Conservation (phyloP, 2,113 vertebrate genomes). For the Sapayoa aenigma region DNA sequence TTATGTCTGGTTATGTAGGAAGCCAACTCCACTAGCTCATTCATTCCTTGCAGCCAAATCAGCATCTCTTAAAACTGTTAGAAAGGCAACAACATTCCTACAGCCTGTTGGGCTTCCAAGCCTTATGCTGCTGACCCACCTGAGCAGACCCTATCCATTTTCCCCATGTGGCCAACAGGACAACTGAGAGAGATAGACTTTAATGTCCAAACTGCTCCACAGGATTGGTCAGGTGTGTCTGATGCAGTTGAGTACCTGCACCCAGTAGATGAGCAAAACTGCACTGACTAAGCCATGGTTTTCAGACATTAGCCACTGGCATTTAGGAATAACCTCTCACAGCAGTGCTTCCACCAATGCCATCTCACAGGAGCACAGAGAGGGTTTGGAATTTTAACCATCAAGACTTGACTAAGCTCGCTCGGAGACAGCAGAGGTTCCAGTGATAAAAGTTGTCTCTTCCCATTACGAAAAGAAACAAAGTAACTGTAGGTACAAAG, state of each 20-base stretch:
- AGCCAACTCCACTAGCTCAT: neutral
- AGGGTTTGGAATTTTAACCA: neutral
- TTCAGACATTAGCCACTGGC: neutral
- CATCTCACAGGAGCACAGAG: neutral
- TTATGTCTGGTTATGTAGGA: neutral
- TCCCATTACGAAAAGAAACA: neutral
- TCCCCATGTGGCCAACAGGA: neutral
- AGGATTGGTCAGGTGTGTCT: neutral
- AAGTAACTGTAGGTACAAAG: neutral
- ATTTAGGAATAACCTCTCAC: neutral
- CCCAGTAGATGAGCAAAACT: neutral
- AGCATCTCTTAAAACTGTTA: neutral
- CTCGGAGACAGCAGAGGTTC: neutral
- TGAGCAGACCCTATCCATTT: neutral
- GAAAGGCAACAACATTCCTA: neutral
- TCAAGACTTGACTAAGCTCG: neutral
- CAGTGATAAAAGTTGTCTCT: neutral
- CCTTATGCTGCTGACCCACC: neutral
- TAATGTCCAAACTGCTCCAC: neutral
- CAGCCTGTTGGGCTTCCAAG: neutral
- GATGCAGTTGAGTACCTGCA: neutral
- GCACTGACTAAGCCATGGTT: neutral
- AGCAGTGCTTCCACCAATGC: accelerated
- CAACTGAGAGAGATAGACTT: neutral
- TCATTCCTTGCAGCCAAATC: neutral